These are phyloP conservation scores for Arenicola marina DNA, from an alignment of 2,888 invertebrate species.

Conservation along the genomic window DNA sequence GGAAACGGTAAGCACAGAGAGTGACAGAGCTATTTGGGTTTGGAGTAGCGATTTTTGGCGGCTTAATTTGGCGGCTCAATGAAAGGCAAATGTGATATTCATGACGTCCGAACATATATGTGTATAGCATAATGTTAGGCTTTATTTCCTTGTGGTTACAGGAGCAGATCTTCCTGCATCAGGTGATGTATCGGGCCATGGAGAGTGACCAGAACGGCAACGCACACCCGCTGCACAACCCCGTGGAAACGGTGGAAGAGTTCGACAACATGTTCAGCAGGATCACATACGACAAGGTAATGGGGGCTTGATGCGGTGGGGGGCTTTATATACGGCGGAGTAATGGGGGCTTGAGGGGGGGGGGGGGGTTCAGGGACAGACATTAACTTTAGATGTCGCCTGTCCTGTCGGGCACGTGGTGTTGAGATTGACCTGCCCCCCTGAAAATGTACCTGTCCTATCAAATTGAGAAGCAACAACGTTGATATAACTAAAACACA, in stretches of 20 bases:
- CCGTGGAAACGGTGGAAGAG: background rate
- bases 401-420: no score
- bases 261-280: background rate
- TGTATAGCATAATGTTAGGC: no score
- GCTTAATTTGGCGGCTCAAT: background rate
- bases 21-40: background rate
- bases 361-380: no score
- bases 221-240: background rate
- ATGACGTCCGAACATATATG: background rate
- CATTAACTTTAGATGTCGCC: background rate
- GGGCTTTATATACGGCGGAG: no score
- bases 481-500: no score
- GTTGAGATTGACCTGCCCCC: no score
- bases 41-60: background rate
- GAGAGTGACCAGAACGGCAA: background rate
- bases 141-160: no score
- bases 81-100: no score
- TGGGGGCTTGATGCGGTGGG: background rate
- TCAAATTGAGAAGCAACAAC: no score
- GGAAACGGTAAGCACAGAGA: background rate
- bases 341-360: no score
- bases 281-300: constrained; percentile 3
- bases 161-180: constrained; percentile 6
- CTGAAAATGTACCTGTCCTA: no score
- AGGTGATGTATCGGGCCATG: constrained; percentile 7